Conservation (phyloP, 2,888 invertebrate species). For the Sturmia bella region DNA sequence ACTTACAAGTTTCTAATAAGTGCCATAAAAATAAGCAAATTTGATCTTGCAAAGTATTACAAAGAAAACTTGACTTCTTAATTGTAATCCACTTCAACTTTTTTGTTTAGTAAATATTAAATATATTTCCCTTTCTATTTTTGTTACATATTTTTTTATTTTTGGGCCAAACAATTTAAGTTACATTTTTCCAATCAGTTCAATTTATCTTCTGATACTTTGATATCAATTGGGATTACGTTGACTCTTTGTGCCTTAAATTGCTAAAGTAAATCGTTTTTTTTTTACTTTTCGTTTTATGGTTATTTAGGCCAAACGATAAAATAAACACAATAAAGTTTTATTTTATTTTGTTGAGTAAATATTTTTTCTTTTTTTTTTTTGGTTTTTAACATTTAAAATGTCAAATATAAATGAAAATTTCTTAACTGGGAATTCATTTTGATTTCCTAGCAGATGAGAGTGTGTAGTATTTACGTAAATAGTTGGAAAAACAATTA, state of each 20-base stretch:
- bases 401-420: conserved; percentile 1
- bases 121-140: neutral
- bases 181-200: conserved; percentile 41
- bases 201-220: conserved; percentile 32
- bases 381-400: neutral
- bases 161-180: conserved; percentile 19
- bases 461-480: neutral
- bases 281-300: neutral
- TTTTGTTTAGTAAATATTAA: neutral
- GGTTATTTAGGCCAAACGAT: conserved; percentile 42
- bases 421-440: conserved; percentile 2
- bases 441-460: neutral
- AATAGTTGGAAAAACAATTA: conserved; percentile 15
- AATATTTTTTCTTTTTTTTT: neutral
- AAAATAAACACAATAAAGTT: conserved; percentile 13
- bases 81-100: neutral
- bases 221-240: conserved; percentile 33
- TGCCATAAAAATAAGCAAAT: no score
- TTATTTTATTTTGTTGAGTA: neutral
- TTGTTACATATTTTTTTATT: conserved; percentile 1
- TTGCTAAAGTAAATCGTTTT: conserved; percentile 1
- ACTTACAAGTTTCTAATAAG: no score
- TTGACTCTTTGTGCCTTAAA: conserved; percentile 24
- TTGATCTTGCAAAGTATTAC: no score
- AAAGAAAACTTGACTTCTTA: no score